phyloP scores from a whole-genome alignment of 1,140 invertebrate genomes.

The Saccostrea echinata region DNA sequence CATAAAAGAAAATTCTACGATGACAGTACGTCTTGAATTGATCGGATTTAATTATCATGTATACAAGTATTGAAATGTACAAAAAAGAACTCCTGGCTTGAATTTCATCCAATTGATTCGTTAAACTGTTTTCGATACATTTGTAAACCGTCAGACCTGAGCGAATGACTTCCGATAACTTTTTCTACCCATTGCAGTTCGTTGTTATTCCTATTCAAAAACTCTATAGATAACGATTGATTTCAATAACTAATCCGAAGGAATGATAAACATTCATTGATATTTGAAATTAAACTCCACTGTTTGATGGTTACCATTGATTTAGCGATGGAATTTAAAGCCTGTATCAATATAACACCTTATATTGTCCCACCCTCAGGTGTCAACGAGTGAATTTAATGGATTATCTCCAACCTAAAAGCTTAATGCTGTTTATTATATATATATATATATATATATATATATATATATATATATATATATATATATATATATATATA shows the following conservation, averaged over 20 bases:
- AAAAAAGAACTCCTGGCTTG: not conserved
- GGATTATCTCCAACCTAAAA: not conserved
- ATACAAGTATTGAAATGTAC: not conserved
- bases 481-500: not conserved
- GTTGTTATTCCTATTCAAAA: not conserved
- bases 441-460: not conserved
- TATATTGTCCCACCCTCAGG: not conserved
- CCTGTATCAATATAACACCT: not conserved
- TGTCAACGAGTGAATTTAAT: not conserved
- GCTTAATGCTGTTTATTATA: not conserved
- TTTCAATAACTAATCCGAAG: not conserved
- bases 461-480: too few relatives aligned
- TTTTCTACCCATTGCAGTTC: not conserved
- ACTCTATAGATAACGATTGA: not conserved
- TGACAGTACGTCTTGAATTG: not conserved
- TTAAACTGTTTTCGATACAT: not conserved
- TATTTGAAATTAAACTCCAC: slow-evolving; percentile 14
- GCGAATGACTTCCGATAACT: slow-evolving; percentile 1
- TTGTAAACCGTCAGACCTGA: not conserved
- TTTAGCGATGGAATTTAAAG: slow-evolving; percentile 1
- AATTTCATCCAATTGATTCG: slow-evolving; percentile 8
- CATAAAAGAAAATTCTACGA: not conserved
- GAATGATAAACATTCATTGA: not conserved
- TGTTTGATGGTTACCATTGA: not conserved
- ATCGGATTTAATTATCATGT: not conserved